Evolutionary conservation across 2,888 invertebrate genomes (phyloP).

Genomic region (Ethmia dodecea): DNA sequence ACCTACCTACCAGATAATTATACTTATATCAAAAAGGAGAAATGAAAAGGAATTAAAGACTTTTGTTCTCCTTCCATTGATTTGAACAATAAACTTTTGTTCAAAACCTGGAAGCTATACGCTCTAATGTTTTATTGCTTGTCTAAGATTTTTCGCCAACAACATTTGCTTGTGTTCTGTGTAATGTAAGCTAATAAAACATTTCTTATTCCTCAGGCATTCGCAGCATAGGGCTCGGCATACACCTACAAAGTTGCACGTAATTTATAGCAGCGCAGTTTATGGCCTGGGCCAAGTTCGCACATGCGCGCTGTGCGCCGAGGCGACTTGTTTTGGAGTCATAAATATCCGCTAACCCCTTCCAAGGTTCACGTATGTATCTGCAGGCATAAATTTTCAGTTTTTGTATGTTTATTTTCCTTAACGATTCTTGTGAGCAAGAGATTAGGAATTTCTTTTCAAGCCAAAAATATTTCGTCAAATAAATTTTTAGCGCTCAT

Average conservation of each 20-base stretch:
- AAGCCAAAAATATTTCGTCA: too few species aligned
- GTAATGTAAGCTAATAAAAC: constrained; percentile 5
- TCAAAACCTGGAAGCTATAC: too few species aligned
- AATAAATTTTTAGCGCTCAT: too few species aligned
- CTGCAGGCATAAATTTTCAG: constrained; percentile 25
- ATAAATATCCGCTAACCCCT: constrained; percentile 61
- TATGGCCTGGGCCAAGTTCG: constrained; percentile 60
- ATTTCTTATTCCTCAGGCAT: constrained; percentile 35
- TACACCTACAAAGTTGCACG: constrained; percentile 61
- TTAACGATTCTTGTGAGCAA: not conserved
- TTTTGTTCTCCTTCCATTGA: too few species aligned
- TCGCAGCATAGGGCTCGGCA: constrained; percentile 26
- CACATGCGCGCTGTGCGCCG: constrained; percentile 50
- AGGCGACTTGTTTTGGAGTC: constrained; percentile 40
- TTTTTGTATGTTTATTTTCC: not conserved
- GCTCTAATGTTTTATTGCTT: too few species aligned
- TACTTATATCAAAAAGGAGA: too few species aligned
- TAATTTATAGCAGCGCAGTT: constrained; percentile 61
- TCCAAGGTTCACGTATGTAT: constrained; percentile 46
- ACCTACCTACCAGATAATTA: too few species aligned
- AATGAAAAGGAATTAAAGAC: too few species aligned
- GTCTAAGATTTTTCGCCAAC: too few species aligned
- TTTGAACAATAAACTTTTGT: too few species aligned
- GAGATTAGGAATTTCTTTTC: not conserved
- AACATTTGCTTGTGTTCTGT: too few species aligned